A percentile compares a stretch with the other conserved stretches of the same genome.
phyloP scores from a whole-genome alignment of 2,888 invertebrate genomes.

The Caenorhabditis zanzibari region DNA sequence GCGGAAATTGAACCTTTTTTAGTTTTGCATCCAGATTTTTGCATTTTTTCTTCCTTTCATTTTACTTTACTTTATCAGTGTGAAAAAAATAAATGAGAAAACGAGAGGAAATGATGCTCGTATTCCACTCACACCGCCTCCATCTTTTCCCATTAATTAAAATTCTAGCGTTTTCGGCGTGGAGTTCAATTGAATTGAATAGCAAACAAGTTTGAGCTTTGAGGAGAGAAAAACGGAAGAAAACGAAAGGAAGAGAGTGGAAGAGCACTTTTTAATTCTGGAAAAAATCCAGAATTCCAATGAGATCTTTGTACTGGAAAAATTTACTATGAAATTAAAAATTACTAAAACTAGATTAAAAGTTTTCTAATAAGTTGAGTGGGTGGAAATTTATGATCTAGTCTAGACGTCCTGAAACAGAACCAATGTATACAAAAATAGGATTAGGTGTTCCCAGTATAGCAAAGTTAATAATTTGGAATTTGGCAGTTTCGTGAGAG shows the following conservation, averaged over 20 bases:
- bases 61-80: slow-evolving; percentile 1
- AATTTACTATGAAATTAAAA: not conserved
- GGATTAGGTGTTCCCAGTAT: too few relatives aligned
- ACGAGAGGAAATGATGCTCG: slow-evolving; percentile 1
- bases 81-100: slow-evolving; percentile 13
- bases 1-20: not conserved
- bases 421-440: too few relatives aligned
- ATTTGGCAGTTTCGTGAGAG: too few relatives aligned
- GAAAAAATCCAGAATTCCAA: not conserved
- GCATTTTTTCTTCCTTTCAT: not conserved
- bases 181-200: slow-evolving; percentile 45
- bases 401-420: not conserved
- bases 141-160: slow-evolving; percentile 41
- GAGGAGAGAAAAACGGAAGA: not conserved
- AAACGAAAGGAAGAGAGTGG: not conserved
- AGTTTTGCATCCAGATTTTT: not conserved
- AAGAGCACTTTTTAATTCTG: not conserved
- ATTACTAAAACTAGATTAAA: not conserved
- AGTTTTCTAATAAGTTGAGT: too few relatives aligned
- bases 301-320: not conserved
- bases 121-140: slow-evolving; percentile 21
- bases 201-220: slow-evolving; percentile 20
- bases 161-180: slow-evolving; percentile 34
- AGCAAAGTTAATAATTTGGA: too few relatives aligned
- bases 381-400: not conserved